phyloP scores from a whole-genome alignment of 2,113 vertebrate species.

The Ctenomys sociabilis region DNA sequence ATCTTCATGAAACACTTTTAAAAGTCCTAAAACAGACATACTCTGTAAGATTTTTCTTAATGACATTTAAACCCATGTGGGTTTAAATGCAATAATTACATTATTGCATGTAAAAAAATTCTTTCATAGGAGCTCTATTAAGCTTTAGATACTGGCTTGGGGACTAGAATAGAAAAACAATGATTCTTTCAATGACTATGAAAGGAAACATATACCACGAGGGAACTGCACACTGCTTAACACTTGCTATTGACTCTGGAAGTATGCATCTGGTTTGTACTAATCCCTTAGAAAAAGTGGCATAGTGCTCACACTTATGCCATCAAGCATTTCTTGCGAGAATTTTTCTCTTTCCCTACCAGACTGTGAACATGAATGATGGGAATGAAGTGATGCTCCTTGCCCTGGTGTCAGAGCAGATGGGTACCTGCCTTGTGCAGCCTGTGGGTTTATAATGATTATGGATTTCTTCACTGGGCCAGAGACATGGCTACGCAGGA shows the following conservation, averaged over 20 bases:
- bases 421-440: not conserved
- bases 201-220: not conserved
- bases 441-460: not conserved
- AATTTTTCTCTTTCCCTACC: not conserved
- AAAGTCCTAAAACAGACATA: not conserved
- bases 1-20: not conserved
- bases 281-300: not conserved
- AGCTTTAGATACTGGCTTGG: not conserved
- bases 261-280: not conserved
- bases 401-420: not conserved
- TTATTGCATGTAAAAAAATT: not conserved
- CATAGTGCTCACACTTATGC: not conserved
- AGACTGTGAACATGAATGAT: not conserved
- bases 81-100: too few relatives aligned
- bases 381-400: not conserved
- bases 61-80: not conserved
- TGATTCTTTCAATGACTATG: not conserved
- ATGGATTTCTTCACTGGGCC: rapidly evolving
- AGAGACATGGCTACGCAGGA: not conserved
- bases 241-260: not conserved
- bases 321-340: not conserved
- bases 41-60: constrained; percentile 15
- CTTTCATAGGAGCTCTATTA: not conserved
- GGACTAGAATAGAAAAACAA: not conserved
- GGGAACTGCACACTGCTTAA: not conserved